Evolutionary conservation across 2,888 invertebrate species (phyloP).

Genomic region (Caenorhabditis imperialis): DNA sequence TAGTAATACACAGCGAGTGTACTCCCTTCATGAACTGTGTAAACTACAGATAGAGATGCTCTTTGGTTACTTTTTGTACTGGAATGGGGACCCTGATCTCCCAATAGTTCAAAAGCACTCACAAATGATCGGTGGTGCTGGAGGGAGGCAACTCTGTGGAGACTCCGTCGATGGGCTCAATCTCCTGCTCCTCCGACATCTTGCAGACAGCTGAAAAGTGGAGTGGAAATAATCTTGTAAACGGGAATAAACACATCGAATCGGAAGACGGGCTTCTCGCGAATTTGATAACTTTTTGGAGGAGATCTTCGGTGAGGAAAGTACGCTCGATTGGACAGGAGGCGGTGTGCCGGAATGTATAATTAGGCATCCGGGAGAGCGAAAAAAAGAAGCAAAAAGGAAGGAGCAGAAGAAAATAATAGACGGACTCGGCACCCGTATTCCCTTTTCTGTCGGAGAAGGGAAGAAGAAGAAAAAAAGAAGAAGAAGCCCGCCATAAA

Average conservation of each 20-base stretch:
- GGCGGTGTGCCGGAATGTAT: slow-evolving; percentile 28
- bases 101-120: slow-evolving; percentile 8
- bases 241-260: no score
- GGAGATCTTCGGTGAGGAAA: slow-evolving; percentile 5
- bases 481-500: slow-evolving; percentile 37
- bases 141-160: slow-evolving; percentile 18
- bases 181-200: slow-evolving; percentile 31
- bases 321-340: slow-evolving; percentile 34
- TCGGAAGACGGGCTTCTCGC: no score
- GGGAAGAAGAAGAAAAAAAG: slow-evolving; percentile 24
- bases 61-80: no score
- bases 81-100: no score
- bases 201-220: slow-evolving; percentile 2
- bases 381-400: slow-evolving; percentile 10
- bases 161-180: slow-evolving; percentile 38
- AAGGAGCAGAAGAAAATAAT: slow-evolving; percentile 24
- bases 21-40: no score
- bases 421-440: slow-evolving; percentile 2
- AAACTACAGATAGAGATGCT: no score
- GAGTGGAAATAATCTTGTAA: no score
- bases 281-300: not conserved
- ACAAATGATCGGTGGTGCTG: slow-evolving; percentile 42
- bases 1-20: no score
- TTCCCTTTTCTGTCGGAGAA: slow-evolving; percentile 12
- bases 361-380: slow-evolving; percentile 41